phyloP scores from a whole-genome alignment of 2,113 vertebrate genomes.

The Fregata magnificens region DNA sequence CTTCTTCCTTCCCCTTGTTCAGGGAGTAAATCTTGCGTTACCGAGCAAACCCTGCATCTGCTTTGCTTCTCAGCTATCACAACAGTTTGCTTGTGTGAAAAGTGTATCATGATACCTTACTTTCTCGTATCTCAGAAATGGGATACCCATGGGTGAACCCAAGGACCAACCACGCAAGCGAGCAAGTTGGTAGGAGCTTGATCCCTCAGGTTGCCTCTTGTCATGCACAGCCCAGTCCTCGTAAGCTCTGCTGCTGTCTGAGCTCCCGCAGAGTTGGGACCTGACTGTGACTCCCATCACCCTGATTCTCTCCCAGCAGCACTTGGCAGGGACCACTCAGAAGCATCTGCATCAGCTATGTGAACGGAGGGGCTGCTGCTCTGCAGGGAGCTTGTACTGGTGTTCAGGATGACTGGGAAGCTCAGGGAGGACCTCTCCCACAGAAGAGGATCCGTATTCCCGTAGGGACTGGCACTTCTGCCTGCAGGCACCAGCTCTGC shows the following conservation, averaged over 20 bases:
- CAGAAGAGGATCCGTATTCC: background rate
- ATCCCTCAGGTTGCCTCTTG: background rate
- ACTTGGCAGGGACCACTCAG: too few species aligned
- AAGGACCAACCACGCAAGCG: background rate
- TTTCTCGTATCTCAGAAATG: background rate
- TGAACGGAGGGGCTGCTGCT: background rate
- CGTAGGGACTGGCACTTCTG: background rate
- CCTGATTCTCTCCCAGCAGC: background rate
- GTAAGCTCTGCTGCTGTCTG: background rate
- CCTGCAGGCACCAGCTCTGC: background rate
- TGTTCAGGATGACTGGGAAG: background rate
- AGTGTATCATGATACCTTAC: background rate
- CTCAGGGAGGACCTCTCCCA: background rate
- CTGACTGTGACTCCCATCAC: background rate
- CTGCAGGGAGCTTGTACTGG: background rate
- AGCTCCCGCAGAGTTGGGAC: background rate
- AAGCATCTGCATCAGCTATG: background rate
- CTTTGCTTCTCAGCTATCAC: background rate
- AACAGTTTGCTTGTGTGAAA: background rate
- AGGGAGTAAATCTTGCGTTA: background rate
- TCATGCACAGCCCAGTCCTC: background rate
- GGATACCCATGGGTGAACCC: background rate
- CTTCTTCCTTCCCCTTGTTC: background rate
- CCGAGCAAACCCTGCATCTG: background rate
- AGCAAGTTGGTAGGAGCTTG: background rate